These are phyloP conservation scores for Stenoptilia bipunctidactyla DNA, from an alignment of 2,888 invertebrate genomes.

Conservation along the genomic window DNA sequence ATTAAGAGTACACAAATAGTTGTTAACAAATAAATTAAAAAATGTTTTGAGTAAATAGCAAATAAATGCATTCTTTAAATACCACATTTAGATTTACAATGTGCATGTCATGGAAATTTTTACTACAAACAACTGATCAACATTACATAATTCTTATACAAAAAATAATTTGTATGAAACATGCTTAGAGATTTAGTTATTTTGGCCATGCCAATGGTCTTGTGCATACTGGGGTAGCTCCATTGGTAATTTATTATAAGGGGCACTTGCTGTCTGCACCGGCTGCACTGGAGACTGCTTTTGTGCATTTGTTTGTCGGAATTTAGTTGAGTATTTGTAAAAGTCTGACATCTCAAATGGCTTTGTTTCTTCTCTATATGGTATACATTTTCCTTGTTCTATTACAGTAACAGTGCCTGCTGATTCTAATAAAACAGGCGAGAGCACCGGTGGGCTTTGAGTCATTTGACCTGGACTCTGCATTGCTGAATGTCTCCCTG, in stretches of 20 bases:
- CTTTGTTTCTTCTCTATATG: conserved; percentile 93
- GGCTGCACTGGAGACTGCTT: conserved; percentile 33
- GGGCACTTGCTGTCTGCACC: conserved; percentile 20
- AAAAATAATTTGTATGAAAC: too few species aligned
- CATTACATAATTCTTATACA: too few species aligned
- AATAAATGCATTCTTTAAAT: too few species aligned
- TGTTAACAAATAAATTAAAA: too few species aligned
- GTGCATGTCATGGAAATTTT: too few species aligned
- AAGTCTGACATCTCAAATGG: conserved; percentile 99
- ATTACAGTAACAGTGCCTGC: conserved; percentile 88
- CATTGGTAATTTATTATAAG: conserved; percentile 53
- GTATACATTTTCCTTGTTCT: conserved; percentile 90
- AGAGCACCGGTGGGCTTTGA: conserved; percentile 46
- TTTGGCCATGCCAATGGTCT: conserved; percentile 54
- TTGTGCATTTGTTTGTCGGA: conserved; percentile 73
- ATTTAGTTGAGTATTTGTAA: conserved; percentile 97
- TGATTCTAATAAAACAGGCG: conserved; percentile 76
- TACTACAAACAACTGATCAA: too few species aligned
- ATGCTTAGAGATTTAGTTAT: conserved; percentile 24
- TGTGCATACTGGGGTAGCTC: conserved; percentile 52
- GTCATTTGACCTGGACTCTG: conserved; percentile 49
- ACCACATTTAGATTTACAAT: too few species aligned
- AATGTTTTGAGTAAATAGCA: too few species aligned
- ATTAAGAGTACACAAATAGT: too few species aligned
- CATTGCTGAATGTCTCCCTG: conserved; percentile 57